Conservation (phyloP, 1,140 invertebrate species). For the Prorops nasuta region DNA sequence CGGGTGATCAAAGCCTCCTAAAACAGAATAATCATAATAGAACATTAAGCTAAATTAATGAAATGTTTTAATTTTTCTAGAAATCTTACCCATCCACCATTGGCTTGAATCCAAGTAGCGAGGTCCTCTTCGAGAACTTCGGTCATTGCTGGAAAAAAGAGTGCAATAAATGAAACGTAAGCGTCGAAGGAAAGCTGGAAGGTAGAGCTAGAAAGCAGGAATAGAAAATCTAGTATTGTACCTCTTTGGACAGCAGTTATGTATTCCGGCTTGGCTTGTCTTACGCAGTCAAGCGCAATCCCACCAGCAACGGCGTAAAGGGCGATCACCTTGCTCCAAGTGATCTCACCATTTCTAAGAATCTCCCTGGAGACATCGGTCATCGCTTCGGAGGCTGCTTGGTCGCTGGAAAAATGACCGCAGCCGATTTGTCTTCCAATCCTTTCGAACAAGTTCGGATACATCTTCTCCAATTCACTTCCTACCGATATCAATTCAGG, state of each 20-base stretch:
- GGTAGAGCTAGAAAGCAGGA: background rate
- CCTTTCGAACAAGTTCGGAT: slow-evolving; percentile 64
- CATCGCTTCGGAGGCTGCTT: slow-evolving; percentile 59
- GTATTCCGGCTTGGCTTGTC: slow-evolving; percentile 65
- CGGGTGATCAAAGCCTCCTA: slow-evolving; percentile 29
- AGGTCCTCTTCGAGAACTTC: slow-evolving; percentile 67
- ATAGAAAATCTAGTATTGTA: slow-evolving; percentile 9
- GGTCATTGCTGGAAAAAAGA: slow-evolving; percentile 48
- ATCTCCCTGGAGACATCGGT: slow-evolving; percentile 62
- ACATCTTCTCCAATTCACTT: slow-evolving; percentile 65
- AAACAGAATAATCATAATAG: slow-evolving; percentile 15
- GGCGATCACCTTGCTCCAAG: slow-evolving; percentile 69
- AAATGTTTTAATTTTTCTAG: background rate
- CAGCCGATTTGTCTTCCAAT: slow-evolving; percentile 62
- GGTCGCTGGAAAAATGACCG: slow-evolving; percentile 57
- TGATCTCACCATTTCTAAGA: slow-evolving; percentile 60
- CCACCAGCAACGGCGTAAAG: slow-evolving; percentile 69
- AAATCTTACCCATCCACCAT: slow-evolving; percentile 69
- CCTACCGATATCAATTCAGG: slow-evolving; percentile 60
- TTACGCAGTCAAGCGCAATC: slow-evolving; percentile 69
- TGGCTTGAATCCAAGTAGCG: slow-evolving; percentile 67
- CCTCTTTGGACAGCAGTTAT: slow-evolving; percentile 61
- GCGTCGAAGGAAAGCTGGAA: background rate
- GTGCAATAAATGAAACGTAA: background rate
- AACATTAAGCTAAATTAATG: background rate